Conservation (phyloP, 2,797 vertebrate genomes). For the Morus bassanus region DNA sequence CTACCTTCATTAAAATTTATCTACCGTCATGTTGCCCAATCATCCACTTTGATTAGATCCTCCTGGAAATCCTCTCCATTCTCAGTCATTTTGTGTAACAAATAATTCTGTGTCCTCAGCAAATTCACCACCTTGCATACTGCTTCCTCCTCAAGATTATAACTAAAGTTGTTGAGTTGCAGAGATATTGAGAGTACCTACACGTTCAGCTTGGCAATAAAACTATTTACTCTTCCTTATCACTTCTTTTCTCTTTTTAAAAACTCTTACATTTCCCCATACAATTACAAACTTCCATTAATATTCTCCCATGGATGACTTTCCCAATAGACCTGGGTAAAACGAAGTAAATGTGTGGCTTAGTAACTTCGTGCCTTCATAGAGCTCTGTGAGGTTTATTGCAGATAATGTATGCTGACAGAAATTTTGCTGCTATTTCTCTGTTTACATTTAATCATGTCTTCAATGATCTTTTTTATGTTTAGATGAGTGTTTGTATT, state of each 20-base stretch:
- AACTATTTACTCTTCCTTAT: background rate
- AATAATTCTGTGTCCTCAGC: conserved; percentile 65
- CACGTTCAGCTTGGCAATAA: conserved; percentile 7
- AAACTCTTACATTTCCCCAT: background rate
- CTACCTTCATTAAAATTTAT: conserved; percentile 73
- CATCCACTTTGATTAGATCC: conserved; percentile 71
- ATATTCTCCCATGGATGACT: background rate
- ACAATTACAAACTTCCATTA: background rate
- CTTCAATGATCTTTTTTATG: background rate
- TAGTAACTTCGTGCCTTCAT: background rate
- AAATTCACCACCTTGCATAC: conserved; percentile 26
- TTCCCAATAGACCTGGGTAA: background rate
- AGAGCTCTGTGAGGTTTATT: background rate
- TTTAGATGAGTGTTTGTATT: background rate
- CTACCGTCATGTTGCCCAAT: conserved; percentile 32
- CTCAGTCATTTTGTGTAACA: conserved; percentile 52
- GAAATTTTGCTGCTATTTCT: background rate
- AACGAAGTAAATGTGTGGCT: background rate
- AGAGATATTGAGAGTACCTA: conserved; percentile 31
- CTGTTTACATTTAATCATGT: background rate
- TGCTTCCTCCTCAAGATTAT: conserved; percentile 31
- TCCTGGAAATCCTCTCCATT: conserved; percentile 67
- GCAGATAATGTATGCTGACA: background rate
- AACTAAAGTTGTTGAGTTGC: background rate
- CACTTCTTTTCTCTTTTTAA: conserved; percentile 37